These are phyloP conservation scores for Acanthaster planci DNA, from an alignment of 35 echinoderm and acorn worm genomes.

Conservation along the genomic window DNA sequence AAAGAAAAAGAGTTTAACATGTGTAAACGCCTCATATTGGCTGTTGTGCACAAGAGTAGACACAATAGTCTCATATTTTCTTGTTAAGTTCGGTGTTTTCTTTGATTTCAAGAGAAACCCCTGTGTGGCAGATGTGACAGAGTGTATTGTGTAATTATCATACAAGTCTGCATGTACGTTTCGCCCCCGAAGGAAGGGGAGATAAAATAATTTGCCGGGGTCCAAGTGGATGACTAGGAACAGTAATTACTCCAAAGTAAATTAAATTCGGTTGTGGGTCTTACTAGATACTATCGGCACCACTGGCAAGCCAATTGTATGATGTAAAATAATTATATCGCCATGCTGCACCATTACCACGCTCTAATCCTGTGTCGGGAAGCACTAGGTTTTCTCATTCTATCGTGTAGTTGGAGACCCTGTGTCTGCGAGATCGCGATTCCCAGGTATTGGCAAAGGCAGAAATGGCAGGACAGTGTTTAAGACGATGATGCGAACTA, in stretches of 20 bases:
- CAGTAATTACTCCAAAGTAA: slow-evolving; percentile 24
- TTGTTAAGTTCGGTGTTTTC: no score
- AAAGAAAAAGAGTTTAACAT: no score
- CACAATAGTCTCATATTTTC: not conserved
- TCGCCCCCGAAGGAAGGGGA: not conserved
- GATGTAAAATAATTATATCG: slow-evolving; percentile 20
- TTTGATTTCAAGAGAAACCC: no score
- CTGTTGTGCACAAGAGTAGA: not conserved
- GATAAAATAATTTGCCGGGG: slow-evolving; percentile 24
- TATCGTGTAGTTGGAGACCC: no score
- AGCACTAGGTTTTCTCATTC: not conserved
- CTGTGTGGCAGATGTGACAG: slow-evolving; percentile 8
- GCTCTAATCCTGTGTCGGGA: not conserved
- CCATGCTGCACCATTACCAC: not conserved
- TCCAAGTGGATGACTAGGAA: slow-evolving; percentile 1
- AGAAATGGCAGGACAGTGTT: not conserved
- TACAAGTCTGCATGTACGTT: not conserved
- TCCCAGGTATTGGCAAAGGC: not conserved
- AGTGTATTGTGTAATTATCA: not conserved
- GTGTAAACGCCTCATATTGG: no score
- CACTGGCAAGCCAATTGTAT: slow-evolving; percentile 14
- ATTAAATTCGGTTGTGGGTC: slow-evolving; percentile 22
- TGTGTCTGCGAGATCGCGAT: not conserved
- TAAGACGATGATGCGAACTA: no score
- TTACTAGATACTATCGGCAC: slow-evolving; percentile 2